Evolutionary conservation across 2,888 invertebrate species (phyloP).

Genomic region (Scaptomyza flava): DNA sequence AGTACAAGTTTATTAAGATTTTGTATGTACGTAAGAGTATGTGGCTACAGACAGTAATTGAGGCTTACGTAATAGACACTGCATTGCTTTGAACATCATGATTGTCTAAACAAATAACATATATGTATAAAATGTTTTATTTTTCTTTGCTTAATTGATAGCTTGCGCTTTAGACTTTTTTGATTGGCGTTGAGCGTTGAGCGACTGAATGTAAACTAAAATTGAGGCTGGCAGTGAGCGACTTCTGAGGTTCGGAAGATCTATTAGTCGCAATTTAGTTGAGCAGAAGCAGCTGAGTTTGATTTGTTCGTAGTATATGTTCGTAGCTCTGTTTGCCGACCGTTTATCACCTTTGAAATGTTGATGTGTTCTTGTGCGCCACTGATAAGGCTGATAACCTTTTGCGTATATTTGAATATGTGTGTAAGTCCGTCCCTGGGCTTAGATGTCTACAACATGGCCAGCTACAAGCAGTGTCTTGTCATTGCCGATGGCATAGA

Average conservation of each 20-base stretch:
- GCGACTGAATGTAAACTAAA: constrained; percentile 65
- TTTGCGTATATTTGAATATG: background rate
- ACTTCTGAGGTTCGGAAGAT: constrained; percentile 35
- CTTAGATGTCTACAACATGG: constrained; percentile 65
- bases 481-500: constrained; percentile 63
- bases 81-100: constrained; percentile 47
- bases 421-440: background rate
- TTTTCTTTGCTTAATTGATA: constrained; percentile 41
- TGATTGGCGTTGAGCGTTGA: constrained; percentile 49
- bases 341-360: constrained; percentile 63
- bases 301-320: background rate
- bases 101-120: constrained; percentile 23
- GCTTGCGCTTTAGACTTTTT: constrained; percentile 45
- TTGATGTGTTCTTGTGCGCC: constrained; percentile 27
- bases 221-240: constrained; percentile 22
- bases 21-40: constrained; percentile 1
- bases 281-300: constrained; percentile 21
- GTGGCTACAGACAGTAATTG: constrained; percentile 49
- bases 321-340: constrained; percentile 53
- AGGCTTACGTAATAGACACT: constrained; percentile 69
- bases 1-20: constrained; percentile 40
- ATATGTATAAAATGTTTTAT: constrained; percentile 18
- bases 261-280: constrained; percentile 9
- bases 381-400: constrained; percentile 69
- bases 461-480: constrained; percentile 64